Conservation (phyloP, 1,140 invertebrate species). For the Parasteatoda tepidariorum region DNA sequence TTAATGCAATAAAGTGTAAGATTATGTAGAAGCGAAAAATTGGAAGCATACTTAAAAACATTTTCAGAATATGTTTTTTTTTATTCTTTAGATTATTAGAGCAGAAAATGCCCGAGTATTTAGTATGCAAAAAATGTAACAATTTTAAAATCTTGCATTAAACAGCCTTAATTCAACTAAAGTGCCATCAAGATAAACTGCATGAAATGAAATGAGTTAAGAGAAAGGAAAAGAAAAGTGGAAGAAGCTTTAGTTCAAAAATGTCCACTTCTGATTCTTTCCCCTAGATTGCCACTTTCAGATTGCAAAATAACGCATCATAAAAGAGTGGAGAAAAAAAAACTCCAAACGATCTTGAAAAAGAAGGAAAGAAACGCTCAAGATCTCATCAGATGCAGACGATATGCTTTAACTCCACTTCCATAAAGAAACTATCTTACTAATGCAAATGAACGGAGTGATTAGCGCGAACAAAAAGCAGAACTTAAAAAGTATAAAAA, state of each 20-base stretch:
- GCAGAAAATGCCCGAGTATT: too few relatives aligned
- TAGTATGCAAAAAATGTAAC: too few relatives aligned
- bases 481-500: not conserved
- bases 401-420: constrained; percentile 22
- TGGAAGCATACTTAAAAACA: too few relatives aligned
- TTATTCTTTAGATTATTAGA: too few relatives aligned
- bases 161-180: too few relatives aligned
- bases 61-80: too few relatives aligned
- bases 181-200: too few relatives aligned
- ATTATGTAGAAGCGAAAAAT: too few relatives aligned
- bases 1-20: too few relatives aligned
- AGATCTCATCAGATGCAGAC: constrained; percentile 20
- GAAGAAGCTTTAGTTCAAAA: not conserved
- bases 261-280: not conserved
- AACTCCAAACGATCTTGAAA: not conserved
- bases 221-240: too few relatives aligned
- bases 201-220: too few relatives aligned
- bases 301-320: constrained; percentile 3
- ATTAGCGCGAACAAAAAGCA: constrained; percentile 40
- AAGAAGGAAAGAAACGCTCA: not conserved
- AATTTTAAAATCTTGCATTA: too few relatives aligned
- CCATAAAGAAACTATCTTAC: constrained; percentile 21
- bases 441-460: constrained; percentile 44
- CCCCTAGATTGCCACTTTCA: constrained; percentile 29
- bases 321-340: not conserved